Conservation (phyloP, 2,113 vertebrate species). For the Coptodon bakossiorum region DNA sequence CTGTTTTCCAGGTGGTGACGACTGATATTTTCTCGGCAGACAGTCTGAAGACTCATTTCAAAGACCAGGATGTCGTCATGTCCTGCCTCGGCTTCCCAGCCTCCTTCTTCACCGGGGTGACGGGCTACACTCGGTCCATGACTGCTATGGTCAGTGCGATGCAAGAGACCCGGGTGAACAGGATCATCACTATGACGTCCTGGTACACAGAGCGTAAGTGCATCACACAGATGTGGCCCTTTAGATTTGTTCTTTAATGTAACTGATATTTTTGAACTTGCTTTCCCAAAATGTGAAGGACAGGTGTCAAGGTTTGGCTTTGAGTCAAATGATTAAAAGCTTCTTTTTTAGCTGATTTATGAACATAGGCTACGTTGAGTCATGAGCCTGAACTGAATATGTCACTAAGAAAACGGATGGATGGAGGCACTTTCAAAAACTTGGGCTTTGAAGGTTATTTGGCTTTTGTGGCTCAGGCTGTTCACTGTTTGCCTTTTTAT, state of each 20-base stretch:
- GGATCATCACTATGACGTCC: constrained; percentile 75
- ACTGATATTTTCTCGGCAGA: constrained; percentile 71
- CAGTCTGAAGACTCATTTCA: constrained; percentile 64
- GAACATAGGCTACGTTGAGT: background rate
- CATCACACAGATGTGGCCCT: background rate
- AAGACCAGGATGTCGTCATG: constrained; percentile 71
- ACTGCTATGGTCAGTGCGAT: constrained; percentile 58
- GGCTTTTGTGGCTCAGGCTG: background rate
- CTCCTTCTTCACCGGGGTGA: constrained; percentile 62
- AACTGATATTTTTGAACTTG: rapidly evolving
- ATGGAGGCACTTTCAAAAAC: background rate
- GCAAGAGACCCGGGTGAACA: constrained; percentile 63
- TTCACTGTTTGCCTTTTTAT: background rate
- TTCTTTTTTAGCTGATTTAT: background rate
- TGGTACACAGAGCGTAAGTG: constrained; percentile 79
- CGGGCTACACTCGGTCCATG: constrained; percentile 73
- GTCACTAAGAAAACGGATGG: background rate
- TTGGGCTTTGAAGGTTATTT: background rate
- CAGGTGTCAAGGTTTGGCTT: background rate
- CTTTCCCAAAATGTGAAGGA: background rate
- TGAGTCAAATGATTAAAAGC: background rate
- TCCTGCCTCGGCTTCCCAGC: constrained; percentile 76
- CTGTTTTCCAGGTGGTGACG: constrained; percentile 57
- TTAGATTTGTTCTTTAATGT: background rate
- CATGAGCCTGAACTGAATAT: background rate